phyloP scores from a whole-genome alignment of 2,888 invertebrate genomes.

The Xylophagus ater region DNA sequence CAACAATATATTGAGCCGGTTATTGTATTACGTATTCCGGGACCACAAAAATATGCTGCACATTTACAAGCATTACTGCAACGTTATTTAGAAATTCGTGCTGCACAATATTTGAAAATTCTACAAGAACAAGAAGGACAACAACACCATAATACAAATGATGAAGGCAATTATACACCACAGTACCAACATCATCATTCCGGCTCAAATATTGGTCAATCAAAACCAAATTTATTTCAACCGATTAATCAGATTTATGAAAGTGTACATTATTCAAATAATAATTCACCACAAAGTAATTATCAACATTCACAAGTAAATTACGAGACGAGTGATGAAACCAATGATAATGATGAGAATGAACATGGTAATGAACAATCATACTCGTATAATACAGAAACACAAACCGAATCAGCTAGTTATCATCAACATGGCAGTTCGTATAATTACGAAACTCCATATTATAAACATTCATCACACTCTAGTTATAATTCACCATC shows the following conservation, averaged over 20 bases:
- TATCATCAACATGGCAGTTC: background rate
- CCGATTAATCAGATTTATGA: slow-evolving; percentile 3
- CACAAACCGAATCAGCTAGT: slow-evolving; percentile 2
- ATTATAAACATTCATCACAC: no score
- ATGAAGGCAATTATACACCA: no score
- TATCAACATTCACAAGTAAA: background rate
- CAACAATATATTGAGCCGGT: slow-evolving; percentile 30
- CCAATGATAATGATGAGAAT: slow-evolving; percentile 24
- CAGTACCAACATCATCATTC: no score
- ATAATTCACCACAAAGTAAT: background rate
- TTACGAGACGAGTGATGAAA: background rate
- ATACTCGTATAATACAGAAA: slow-evolving; percentile 1
- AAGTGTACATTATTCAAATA: background rate
- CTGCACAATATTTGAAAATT: slow-evolving; percentile 33
- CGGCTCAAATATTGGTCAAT: no score
- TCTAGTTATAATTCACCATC: background rate
- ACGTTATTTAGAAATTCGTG: slow-evolving; percentile 37
- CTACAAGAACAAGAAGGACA: slow-evolving; percentile 32
- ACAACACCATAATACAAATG: slow-evolving; percentile 16
- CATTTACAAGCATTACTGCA: slow-evolving; percentile 36
- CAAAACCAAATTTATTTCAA: slow-evolving; percentile 2
- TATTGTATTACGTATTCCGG: slow-evolving; percentile 36
- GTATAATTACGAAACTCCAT: slow-evolving; percentile 5
- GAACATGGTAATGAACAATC: slow-evolving; percentile 21
- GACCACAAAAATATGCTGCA: slow-evolving; percentile 36